Conservation (phyloP, 2,113 vertebrate species). For the Poicephalus gulielmi region DNA sequence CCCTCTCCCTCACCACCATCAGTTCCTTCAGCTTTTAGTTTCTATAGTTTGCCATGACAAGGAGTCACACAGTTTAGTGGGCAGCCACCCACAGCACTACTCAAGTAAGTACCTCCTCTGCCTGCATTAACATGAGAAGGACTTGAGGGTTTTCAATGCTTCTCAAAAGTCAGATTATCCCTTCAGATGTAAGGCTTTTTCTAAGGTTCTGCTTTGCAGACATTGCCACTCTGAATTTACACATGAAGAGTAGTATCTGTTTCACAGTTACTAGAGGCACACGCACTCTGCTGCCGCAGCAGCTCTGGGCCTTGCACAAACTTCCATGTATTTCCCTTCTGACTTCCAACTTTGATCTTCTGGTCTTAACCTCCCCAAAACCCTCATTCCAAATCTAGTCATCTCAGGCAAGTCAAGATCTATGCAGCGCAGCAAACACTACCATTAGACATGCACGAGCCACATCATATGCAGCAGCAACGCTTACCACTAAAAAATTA, state of each 20-base stretch:
- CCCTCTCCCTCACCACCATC: not conserved
- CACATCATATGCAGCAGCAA: not conserved
- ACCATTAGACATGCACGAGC: not conserved
- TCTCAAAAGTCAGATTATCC: not conserved
- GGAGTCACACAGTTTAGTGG: not conserved
- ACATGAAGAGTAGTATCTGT: not conserved
- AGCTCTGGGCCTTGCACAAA: not conserved
- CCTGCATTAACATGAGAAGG: not conserved
- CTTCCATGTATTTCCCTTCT: not conserved
- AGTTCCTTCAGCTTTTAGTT: not conserved
- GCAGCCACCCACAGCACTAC: not conserved
- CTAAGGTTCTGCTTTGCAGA: not conserved
- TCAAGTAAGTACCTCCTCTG: not conserved
- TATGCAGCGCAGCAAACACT: not conserved
- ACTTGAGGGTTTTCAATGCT: not conserved
- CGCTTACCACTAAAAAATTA: fast-evolving
- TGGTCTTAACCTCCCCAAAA: not conserved
- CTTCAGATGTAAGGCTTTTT: not conserved
- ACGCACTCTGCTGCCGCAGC: not conserved
- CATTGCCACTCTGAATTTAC: not conserved
- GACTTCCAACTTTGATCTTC: not conserved
- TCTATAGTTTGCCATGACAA: not conserved
- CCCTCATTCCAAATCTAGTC: not conserved
- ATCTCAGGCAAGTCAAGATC: not conserved
- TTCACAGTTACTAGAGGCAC: not conserved